phyloP scores from a whole-genome alignment of 2,888 invertebrate species.

The Alsophila aescularia region DNA sequence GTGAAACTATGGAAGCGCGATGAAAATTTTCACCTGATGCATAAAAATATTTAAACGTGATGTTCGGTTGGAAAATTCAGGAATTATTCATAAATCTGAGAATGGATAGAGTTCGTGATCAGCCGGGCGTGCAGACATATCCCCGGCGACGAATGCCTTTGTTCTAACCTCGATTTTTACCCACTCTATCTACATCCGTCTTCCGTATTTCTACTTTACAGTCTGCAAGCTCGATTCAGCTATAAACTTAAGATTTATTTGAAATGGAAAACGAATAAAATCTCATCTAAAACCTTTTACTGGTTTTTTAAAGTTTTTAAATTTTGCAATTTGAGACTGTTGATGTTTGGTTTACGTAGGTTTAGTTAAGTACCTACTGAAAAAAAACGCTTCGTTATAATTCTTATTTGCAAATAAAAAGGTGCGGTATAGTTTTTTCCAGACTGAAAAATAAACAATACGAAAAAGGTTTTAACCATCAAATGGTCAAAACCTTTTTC shows the following conservation, averaged over 20 bases:
- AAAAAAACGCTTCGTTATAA: no score
- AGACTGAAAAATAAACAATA: no score
- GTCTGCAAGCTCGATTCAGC: conserved; percentile 30
- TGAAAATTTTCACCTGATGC: conserved; percentile 20
- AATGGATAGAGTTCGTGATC: conserved; percentile 37
- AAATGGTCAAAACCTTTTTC: no score
- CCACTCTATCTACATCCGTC: conserved; percentile 33
- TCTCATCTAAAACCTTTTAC: conserved; percentile 19
- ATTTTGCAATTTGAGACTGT: neutral
- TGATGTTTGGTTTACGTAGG: neutral
- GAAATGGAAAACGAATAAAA: conserved; percentile 30
- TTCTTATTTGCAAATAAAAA: no score
- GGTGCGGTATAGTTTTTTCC: no score
- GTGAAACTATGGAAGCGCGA: conserved; percentile 16
- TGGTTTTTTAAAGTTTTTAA: conserved; percentile 17
- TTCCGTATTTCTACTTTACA: conserved; percentile 32
- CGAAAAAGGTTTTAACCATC: no score
- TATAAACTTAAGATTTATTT: conserved; percentile 29
- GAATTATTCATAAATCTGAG: conserved; percentile 35
- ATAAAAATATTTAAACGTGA: conserved; percentile 34
- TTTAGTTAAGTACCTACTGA: no score
- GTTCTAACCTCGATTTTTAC: conserved; percentile 40
- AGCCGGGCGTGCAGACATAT: conserved; percentile 44
- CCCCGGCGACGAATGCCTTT: conserved; percentile 41
- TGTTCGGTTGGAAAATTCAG: conserved; percentile 33